Conservation (phyloP, 2,113 vertebrate genomes). For the Danionella cerebrum region DNA sequence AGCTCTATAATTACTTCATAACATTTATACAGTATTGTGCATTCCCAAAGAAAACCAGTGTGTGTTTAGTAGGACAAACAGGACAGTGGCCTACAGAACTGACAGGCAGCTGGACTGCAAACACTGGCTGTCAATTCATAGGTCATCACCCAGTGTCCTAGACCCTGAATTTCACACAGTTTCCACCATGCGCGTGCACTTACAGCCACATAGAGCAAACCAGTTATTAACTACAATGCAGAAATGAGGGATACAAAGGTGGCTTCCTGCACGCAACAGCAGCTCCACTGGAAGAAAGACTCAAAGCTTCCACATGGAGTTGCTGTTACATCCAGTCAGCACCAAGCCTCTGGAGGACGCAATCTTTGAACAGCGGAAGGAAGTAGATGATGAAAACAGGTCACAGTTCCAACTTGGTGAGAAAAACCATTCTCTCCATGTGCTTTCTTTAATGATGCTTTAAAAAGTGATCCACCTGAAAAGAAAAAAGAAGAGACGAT, state of each 20-base stretch:
- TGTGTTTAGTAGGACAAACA: constrained; percentile 45
- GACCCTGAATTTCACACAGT: background rate
- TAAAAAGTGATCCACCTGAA: constrained; percentile 10
- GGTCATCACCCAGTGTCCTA: constrained; percentile 67
- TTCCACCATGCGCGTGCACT: background rate
- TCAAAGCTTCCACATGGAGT: constrained; percentile 72
- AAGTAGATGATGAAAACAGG: background rate
- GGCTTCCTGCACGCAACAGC: constrained; percentile 67
- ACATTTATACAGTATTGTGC: background rate
- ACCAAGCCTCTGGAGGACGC: constrained; percentile 27
- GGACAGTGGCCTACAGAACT: constrained; percentile 76
- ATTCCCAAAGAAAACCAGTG: background rate
- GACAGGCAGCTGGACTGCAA: constrained; percentile 63
- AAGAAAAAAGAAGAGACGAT: constrained; percentile 8
- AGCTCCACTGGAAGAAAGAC: constrained; percentile 71
- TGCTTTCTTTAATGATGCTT: too few species aligned
- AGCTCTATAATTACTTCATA: background rate
- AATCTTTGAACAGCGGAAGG: background rate
- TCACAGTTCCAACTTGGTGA: background rate
- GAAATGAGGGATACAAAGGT: constrained; percentile 10
- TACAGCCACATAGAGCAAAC: background rate
- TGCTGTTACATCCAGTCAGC: constrained; percentile 72
- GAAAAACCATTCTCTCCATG: too few species aligned
- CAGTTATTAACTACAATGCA: background rate
- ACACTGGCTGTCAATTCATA: constrained; percentile 78